Base-by-base conservation (phyloP, 1,140 invertebrate species). In the Diprion similis region DNA sequence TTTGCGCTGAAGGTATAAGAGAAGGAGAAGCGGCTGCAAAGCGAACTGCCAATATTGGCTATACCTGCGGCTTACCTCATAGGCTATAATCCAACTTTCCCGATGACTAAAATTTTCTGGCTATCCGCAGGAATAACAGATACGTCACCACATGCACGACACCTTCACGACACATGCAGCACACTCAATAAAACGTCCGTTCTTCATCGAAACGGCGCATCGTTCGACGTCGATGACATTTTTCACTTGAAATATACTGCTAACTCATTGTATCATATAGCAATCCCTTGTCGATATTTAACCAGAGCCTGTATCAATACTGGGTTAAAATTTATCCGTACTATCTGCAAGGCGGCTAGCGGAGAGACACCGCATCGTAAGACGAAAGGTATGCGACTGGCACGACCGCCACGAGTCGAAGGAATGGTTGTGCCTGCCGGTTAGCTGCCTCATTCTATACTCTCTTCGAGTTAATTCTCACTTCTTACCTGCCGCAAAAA, bases 361-460 rank as follows among this genome's bases (percentile, higher is more conserved):
- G 83, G 81, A 78, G 80, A 80, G 78, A 81, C 78, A 86, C 85
- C 85, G 84, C 85, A 86, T 86, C 81, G 78, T 82, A 82, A 84
- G 83, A 79, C 51, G 51, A 59, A 59, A 85, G 83, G 85, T 85
- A 85, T 83, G 83, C 80, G 84, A 82, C 77, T 77, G 78, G 80
- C 76, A 72, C 71, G 80, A 78, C 37, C 51, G 71, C 75, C 78
- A 76, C 78, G 78, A 84, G 80, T 84, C 77, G 81, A 84, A 85
- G 82, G 83, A 83, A 84, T 77, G 80, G 76, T 59, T 15, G 6
- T 59, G 51, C 9, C 51, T 8, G 51, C 51, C 51, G 8, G 51
- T 13, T 59, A 37, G 24, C 51, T 59, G 51, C 11, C 51, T 9
- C 51, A 59, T 59, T 59, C 51, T 59, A 59, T 59, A 59, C 6